Base-by-base conservation (phyloP, 2,888 invertebrate genomes). In the Aelia acuminata region DNA sequence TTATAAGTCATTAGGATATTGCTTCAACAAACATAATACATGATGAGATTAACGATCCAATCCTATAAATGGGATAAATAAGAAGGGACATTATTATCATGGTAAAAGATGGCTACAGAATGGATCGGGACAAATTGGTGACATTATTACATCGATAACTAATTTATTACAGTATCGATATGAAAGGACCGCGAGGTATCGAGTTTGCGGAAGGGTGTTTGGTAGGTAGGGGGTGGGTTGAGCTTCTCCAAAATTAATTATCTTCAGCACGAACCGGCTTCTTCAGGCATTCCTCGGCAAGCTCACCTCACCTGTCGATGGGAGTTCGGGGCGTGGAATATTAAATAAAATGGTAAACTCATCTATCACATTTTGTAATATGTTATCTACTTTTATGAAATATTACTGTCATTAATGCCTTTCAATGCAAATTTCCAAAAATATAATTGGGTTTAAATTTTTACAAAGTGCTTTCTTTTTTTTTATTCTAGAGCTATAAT, bases 61-160 rank as follows among this genome's bases (percentile, higher is more conserved):
- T 70, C 63, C 63, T 70, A 70, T 35, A 70, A 70, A 70, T 70
- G 63, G 63, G 63, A 70, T 70, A 70, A 70, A 70, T 70, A 70
- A 70, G 31, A 70, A 70, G 31, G 63, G 63, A 18, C 63, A 70
- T 70, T 70, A 70, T 70, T 20, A 70, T 70, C 63, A 70, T 70
- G 35, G 35, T 31, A 4, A 31, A 35, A 70, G 63, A 70, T 35
- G 63, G 63, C 31, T 31, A 35, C 7, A 70, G 63, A 70, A 70
- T 70, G 63, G 63, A 70, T 80, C n/a, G 43, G 80, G 47, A 80
- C 80, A 80, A 80, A 80, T 80, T 80, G 80, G 43, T 80, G 80
- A 80, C 80, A 80, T 80, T 47, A 80, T 80, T 80, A 47, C 80
- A 80, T 47, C 80, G 43, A 80, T 80, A 80, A 80, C 80, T 80